A percentile compares a stretch with the other conserved stretches of the same genome.
phyloP scores from a whole-genome alignment of 2,888 invertebrate genomes.

The Tillus elongatus region DNA sequence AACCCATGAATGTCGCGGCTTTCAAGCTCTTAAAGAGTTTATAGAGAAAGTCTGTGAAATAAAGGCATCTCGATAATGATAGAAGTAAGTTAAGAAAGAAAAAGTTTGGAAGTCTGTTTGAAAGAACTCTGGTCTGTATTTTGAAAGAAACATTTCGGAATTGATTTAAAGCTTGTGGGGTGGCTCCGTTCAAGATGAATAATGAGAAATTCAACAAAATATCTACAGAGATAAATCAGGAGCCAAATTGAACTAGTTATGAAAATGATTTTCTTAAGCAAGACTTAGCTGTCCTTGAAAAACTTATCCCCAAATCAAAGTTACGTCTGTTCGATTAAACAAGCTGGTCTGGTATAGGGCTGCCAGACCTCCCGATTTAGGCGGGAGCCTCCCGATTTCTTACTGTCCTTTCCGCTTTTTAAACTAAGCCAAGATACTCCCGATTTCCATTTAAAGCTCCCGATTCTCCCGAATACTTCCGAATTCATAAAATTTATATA shows the following conservation, averaged over 20 bases:
- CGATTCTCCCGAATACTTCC: too few species aligned
- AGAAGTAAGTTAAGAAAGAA: background rate
- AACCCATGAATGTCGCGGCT: background rate
- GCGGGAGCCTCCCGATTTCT: too few species aligned
- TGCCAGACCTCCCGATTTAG: too few species aligned
- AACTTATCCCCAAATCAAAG: background rate
- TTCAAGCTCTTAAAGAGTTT: slow-evolving; percentile 1
- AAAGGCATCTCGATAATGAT: slow-evolving; percentile 1
- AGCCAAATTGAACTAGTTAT: too few species aligned
- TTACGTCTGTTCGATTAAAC: too few species aligned
- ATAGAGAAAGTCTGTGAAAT: background rate
- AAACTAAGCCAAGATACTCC: too few species aligned
- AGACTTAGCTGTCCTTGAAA: slow-evolving; percentile 3
- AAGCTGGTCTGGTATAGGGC: slow-evolving; percentile 1
- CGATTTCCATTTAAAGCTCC: too few species aligned
- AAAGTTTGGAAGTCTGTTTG: background rate
- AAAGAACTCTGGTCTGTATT: slow-evolving; percentile 1
- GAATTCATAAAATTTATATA: too few species aligned
- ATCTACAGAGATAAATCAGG: slow-evolving; percentile 1
- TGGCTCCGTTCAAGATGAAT: background rate
- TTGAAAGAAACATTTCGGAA: slow-evolving; percentile 1
- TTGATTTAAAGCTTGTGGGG: background rate
- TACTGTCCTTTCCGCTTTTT: too few species aligned
- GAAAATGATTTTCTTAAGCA: too few species aligned
- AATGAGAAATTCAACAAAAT: slow-evolving; percentile 1